Base-by-base conservation (phyloP, 2,113 vertebrate genomes). In the Trematomus loennbergii region DNA sequence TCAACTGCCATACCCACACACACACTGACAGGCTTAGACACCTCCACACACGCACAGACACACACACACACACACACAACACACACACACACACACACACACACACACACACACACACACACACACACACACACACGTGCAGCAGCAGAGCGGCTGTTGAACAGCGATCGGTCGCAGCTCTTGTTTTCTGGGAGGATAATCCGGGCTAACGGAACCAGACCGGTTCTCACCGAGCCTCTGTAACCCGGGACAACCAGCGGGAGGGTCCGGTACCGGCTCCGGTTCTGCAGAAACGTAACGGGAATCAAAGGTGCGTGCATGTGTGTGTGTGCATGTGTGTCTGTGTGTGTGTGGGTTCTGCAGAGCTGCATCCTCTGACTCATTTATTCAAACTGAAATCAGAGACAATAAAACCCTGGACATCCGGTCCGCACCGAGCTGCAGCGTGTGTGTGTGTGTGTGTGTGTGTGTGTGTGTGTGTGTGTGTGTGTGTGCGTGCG, bases 281-380 rank as follows among this genome's bases (percentile, higher is more conserved):
- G 66, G 55, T 81, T 81, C 89, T 76, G 79, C 76, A n/a, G 71
- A 79, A 72, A 69, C 82, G 79, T 75, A 76, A 87, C 50, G 3
- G 2, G 88, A 75, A 83, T 68, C 60, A 40, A 6, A 80, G 46
- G 46, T 15, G 53, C 12, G 22, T 22, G 22, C 22, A 22, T 45
- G 4, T 63, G 61, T 46, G 18, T 12, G 20, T 49, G 12, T 8
- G 5, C 45, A 46, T 9, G 61, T 33, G 64, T 25, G 55, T 33
- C 68, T 50, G 53, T 20, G 58, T 29, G 74, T 25, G 25, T 9
- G 71, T 17, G 61, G 11, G 61, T 22, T 15, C 36, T 70, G 73
- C 76, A 22, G 58, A 16, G 52, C 50, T 36, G 33, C 40, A 9
- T 20, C 54, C 25, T 74, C 20, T 74, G 54, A 60, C 33, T 70